Base-by-base conservation (phyloP, 2,113 vertebrate species). In the Entomyzon cyanotis region DNA sequence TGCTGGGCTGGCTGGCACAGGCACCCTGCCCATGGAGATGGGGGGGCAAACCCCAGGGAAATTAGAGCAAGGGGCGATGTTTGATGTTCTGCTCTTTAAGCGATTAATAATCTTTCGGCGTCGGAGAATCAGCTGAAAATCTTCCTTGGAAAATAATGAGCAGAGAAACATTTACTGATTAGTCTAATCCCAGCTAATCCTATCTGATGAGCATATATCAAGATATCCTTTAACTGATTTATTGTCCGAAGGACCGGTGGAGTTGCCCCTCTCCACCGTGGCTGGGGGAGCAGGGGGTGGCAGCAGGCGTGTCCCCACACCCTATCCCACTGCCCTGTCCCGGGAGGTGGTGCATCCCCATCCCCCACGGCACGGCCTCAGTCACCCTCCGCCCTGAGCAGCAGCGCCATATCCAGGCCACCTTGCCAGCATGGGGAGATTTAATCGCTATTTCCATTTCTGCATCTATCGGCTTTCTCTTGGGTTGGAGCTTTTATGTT, bases 161-260 rank as follows among this genome's bases (percentile, higher is more conserved):
- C 92, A 84, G 97, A 98, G 98, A 98, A 98, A 98, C 97, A 98
- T 98, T 98, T 97, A 97, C 98, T 98, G 97, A 98, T 98, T 98
- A 98, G 97, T 98, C 97, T 98, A 98, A 98, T 98, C 97, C 97
- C 78, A 82, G 97, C 97, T 98, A 98, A 98, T 98, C 98, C 97
- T 91, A 97, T 97, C 92, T 98, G 98, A 98, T 98, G 98, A 98
- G 95, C 97, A 92, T 89, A 83, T 96, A 98, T 98, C 97, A 95
- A 91, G 97, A 98, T 96, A 98, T 97, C 92, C 95, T 96, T 97
- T 98, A 97, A 98, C 89, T 93, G 96, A 97, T 97, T 97, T 97
- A 97, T 95, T 94, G 91, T 96, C 95, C 93, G 93, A 93, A 90
- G 71, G 88, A 68, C 87, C 3, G 1, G 46, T 35, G 77, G 70